These are phyloP conservation scores for Rhopalosiphum nymphaeae DNA, from an alignment of 2,888 invertebrate genomes.

Conservation along the genomic window DNA sequence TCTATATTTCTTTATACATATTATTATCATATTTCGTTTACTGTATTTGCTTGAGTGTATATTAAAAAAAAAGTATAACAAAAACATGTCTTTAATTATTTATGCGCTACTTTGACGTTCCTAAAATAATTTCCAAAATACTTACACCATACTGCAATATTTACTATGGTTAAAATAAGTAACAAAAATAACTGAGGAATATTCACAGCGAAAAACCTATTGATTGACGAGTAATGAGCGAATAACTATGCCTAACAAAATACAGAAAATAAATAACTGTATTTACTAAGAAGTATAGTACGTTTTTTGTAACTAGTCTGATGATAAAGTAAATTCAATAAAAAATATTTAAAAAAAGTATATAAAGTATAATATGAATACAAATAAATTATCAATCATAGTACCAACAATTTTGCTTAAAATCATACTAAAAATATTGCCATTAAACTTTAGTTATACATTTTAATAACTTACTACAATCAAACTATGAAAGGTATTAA, in stretches of 20 bases:
- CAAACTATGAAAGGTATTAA: no score
- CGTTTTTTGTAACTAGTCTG: neutral
- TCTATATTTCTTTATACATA: conserved; percentile 3
- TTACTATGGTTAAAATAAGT: neutral
- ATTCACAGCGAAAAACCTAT: no score
- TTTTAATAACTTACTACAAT: no score
- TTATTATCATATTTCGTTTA: conserved; percentile 28
- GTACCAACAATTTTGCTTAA: no score
- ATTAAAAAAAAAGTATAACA: conserved; percentile 42
- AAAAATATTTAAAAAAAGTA: no score
- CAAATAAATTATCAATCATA: no score
- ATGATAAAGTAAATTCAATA: neutral
- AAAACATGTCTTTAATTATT: neutral
- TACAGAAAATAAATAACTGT: neutral
- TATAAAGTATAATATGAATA: no score
- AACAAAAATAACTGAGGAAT: neutral
- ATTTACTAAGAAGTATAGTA: neutral
- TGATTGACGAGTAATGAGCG: neutral
- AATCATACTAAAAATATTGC: no score
- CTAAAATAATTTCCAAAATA: neutral
- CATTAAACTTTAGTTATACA: no score
- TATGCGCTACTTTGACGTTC: neutral
- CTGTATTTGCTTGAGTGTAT: conserved; percentile 57
- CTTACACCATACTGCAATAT: neutral
- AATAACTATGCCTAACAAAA: neutral